A percentile compares a stretch with the other conserved stretches of the same genome.
Conservation (phyloP, 2,888 invertebrate genomes). For the Helobdella robusta region DNA sequence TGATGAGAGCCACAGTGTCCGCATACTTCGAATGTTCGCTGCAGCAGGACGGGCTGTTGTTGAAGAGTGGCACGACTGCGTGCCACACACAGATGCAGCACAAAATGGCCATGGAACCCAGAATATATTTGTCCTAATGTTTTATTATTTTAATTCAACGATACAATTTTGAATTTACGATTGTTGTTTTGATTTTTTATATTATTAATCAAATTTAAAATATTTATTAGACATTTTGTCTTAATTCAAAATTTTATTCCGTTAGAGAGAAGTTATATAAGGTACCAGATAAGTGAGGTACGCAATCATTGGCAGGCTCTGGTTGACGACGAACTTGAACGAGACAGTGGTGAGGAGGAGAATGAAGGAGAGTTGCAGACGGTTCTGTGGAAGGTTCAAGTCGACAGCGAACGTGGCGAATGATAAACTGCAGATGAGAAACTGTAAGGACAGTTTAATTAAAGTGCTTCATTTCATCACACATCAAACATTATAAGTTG, state of each 20-base stretch:
- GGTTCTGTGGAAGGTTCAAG: slow-evolving; percentile 43
- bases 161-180: background rate
- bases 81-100: slow-evolving; percentile 37
- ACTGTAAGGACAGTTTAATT: slow-evolving; percentile 36
- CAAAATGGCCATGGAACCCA: slow-evolving; percentile 36
- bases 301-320: slow-evolving; percentile 46
- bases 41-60: slow-evolving; percentile 16
- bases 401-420: slow-evolving; percentile 48
- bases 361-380: slow-evolving; percentile 47
- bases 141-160: background rate
- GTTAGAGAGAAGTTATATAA: too few relatives aligned
- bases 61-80: slow-evolving; percentile 32
- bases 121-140: slow-evolving; percentile 36
- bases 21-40: slow-evolving; percentile 8
- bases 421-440: slow-evolving; percentile 46
- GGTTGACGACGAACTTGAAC: slow-evolving; percentile 48
- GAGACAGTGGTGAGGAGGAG: slow-evolving; percentile 47
- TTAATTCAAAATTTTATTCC: too few relatives aligned
- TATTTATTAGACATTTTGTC: too few relatives aligned
- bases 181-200: too few relatives aligned
- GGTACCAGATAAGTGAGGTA: slow-evolving; percentile 46
- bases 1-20: slow-evolving; percentile 23
- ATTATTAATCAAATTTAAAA: too few relatives aligned
- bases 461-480: too few relatives aligned
- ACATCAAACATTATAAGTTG: too few relatives aligned